Evolutionary conservation across 2,797 vertebrate species (phyloP).

Genomic region (Pelochelys cantorii): DNA sequence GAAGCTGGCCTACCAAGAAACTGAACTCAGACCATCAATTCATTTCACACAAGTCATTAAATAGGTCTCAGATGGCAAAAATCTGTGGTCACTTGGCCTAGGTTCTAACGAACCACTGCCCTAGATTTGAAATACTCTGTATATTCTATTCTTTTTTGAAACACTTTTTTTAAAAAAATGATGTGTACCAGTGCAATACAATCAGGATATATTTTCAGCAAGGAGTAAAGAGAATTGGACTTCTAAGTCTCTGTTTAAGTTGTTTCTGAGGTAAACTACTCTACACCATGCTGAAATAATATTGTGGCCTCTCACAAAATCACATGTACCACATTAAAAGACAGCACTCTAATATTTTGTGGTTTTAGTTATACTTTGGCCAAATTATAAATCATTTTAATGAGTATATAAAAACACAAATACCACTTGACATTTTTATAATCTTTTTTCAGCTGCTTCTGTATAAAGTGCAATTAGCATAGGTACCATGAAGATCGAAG

Average conservation of each 20-base stretch:
- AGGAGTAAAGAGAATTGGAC: constrained; percentile 32
- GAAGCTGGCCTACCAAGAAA: background rate
- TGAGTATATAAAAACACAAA: constrained; percentile 47
- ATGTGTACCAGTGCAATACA: background rate
- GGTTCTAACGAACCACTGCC: background rate
- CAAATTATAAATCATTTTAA: constrained; percentile 36
- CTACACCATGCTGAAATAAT: background rate
- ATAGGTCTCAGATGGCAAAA: fast-evolving
- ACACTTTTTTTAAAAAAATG: background rate
- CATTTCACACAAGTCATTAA: background rate
- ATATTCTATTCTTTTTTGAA: constrained; percentile 26
- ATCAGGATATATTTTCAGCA: constrained; percentile 28
- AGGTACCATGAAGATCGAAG: constrained; percentile 30
- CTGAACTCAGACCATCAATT: background rate
- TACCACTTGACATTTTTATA: constrained; percentile 64
- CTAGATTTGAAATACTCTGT: background rate
- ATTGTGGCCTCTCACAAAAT: constrained; percentile 44
- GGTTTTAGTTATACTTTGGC: constrained; percentile 46
- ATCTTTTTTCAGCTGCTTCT: constrained; percentile 48
- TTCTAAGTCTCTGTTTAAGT: constrained; percentile 23
- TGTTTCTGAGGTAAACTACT: constrained; percentile 16
- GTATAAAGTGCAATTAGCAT: constrained; percentile 31
- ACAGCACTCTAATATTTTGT: constrained; percentile 60
- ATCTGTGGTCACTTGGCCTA: fast-evolving
- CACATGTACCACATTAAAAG: constrained; percentile 40